These are phyloP conservation scores for Tipula confusa DNA, from an alignment of 2,888 invertebrate genomes.

Conservation along the genomic window DNA sequence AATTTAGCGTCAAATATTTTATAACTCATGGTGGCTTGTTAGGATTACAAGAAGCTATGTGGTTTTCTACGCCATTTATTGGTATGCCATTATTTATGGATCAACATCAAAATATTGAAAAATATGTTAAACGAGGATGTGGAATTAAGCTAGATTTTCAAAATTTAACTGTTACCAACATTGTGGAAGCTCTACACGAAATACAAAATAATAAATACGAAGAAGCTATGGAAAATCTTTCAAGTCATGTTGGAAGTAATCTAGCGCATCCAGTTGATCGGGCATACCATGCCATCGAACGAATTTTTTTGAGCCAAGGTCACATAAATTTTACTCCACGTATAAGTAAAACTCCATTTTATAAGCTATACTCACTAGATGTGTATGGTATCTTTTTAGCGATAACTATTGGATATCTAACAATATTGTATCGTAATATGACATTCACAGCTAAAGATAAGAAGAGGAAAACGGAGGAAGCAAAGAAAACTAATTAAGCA, in stretches of 20 bases:
- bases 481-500: neutral
- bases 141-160: slow-evolving; percentile 28
- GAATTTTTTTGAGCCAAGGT: slow-evolving; percentile 32
- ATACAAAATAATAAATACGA: neutral
- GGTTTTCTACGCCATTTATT: slow-evolving; percentile 29
- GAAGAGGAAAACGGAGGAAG: neutral
- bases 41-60: slow-evolving; percentile 33
- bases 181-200: neutral
- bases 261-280: slow-evolving; percentile 28
- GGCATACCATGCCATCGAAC: slow-evolving; percentile 32
- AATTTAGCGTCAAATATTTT: slow-evolving; percentile 31
- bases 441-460: neutral
- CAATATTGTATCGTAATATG: neutral
- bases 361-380: slow-evolving; percentile 31
- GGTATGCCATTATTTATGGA: slow-evolving; percentile 33
- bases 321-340: slow-evolving; percentile 20
- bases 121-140: slow-evolving; percentile 30
- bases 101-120: slow-evolving; percentile 32
- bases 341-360: slow-evolving; percentile 29
- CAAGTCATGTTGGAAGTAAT: slow-evolving; percentile 29
- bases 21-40: slow-evolving; percentile 32
- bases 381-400: neutral
- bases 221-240: slow-evolving; percentile 27
- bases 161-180: slow-evolving; percentile 26
- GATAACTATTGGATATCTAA: neutral